These are phyloP conservation scores for Phyllotreta striolata DNA, from an alignment of 2,888 invertebrate species.

Conservation along the genomic window DNA sequence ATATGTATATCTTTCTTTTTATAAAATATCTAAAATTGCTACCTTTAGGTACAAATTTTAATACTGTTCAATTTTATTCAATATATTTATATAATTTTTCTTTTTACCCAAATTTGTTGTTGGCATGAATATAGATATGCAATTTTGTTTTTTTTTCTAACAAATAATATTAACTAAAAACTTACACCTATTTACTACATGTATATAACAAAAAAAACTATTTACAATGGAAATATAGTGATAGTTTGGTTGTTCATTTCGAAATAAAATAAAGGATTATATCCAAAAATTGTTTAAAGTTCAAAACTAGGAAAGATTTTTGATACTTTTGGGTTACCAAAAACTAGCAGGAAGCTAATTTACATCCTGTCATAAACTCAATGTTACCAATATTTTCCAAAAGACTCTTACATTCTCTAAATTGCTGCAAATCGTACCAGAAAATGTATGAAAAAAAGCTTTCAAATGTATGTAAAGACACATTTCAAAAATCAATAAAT, in stretches of 20 bases:
- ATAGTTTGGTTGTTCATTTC: slow-evolving; percentile 33
- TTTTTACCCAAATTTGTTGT: slow-evolving; percentile 47
- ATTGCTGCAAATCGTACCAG: background rate
- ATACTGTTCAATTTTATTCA: slow-evolving; percentile 59
- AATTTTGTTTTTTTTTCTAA: slow-evolving; percentile 49
- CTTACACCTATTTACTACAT: slow-evolving; percentile 49
- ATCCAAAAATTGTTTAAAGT: background rate
- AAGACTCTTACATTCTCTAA: background rate
- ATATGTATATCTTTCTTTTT: slow-evolving; percentile 57
- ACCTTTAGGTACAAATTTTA: slow-evolving; percentile 63
- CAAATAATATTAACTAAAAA: slow-evolving; percentile 49
- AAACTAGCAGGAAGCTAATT: background rate
- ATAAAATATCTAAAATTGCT: slow-evolving; percentile 61
- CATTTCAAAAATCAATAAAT: no score
- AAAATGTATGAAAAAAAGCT: no score
- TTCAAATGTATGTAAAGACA: no score
- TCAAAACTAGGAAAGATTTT: slow-evolving; percentile 5
- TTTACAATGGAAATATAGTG: slow-evolving; percentile 42
- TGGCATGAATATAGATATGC: slow-evolving; percentile 61
- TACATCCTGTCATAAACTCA: background rate
- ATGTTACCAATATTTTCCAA: no score
- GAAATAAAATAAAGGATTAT: slow-evolving; percentile 18
- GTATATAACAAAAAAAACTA: slow-evolving; percentile 45
- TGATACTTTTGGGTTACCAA: no score
- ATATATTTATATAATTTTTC: slow-evolving; percentile 54